These are phyloP conservation scores for Phymastichus coffea DNA, from an alignment of 1,140 invertebrate species.

Conservation along the genomic window DNA sequence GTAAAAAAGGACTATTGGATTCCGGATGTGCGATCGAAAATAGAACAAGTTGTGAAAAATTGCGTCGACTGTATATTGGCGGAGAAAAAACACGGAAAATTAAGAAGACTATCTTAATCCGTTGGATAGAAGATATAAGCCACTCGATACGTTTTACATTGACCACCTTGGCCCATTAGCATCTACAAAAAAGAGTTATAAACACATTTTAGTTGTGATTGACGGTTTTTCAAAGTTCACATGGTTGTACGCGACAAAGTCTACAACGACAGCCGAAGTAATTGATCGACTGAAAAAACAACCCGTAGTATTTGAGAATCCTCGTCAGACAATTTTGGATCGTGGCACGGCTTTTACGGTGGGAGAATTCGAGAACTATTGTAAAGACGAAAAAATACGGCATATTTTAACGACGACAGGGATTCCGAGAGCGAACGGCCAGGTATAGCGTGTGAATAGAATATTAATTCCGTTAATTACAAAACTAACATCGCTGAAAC, in stretches of 20 bases:
- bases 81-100: slow-evolving; percentile 16
- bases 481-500: slow-evolving; percentile 35
- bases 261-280: no score
- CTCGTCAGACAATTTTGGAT: slow-evolving; percentile 40
- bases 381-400: slow-evolving; percentile 37
- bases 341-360: slow-evolving; percentile 36
- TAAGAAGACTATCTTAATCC: slow-evolving; percentile 15
- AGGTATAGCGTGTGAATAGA: slow-evolving; percentile 38
- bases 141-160: slow-evolving; percentile 33
- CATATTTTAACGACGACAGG: slow-evolving; percentile 38
- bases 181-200: slow-evolving; percentile 46
- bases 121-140: slow-evolving; percentile 18
- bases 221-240: slow-evolving; percentile 50
- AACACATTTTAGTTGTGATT: slow-evolving; percentile 45
- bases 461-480: slow-evolving; percentile 33
- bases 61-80: slow-evolving; percentile 11
- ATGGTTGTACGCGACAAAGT: slow-evolving; percentile 21
- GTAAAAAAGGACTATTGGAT: slow-evolving; percentile 48
- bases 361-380: slow-evolving; percentile 34
- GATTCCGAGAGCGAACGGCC: slow-evolving; percentile 39
- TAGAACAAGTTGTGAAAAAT: slow-evolving; percentile 22
- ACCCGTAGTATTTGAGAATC: slow-evolving; percentile 42
- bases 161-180: slow-evolving; percentile 39
- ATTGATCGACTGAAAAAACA: no score
- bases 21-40: slow-evolving; percentile 37